Percentiles rank a stretch among this genome's conserved stretches.
These are phyloP conservation scores for Dallia pectoralis DNA, from an alignment of 2,797 vertebrate genomes.

Conservation along the genomic window DNA sequence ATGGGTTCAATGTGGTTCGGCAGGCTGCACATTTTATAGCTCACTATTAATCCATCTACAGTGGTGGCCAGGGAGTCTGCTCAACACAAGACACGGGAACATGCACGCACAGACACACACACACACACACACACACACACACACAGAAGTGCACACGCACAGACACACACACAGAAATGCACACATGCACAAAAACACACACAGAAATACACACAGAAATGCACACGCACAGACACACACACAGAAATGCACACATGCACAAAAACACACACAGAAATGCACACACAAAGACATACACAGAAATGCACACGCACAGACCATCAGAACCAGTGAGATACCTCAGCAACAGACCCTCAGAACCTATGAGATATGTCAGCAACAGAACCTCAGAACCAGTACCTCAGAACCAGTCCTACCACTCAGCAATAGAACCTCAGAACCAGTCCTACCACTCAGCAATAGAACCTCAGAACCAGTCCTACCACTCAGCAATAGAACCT, in stretches of 20 bases:
- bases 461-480: slow-evolving; percentile 39
- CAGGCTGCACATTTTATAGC: no score
- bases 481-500: slow-evolving; percentile 30
- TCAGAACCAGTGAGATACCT: slow-evolving; percentile 52
- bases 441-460: no score
- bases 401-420: slow-evolving; percentile 51
- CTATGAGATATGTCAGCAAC: slow-evolving; percentile 57
- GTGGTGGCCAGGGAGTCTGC: slow-evolving; percentile 42
- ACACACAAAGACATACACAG: no score
- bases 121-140: no score
- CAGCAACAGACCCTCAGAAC: background rate
- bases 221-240: no score
- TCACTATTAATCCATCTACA: slow-evolving; percentile 49
- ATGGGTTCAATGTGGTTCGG: slow-evolving; percentile 20
- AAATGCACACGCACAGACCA: no score
- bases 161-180: background rate
- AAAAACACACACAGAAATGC: no score
- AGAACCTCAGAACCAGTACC: slow-evolving; percentile 41
- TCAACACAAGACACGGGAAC: slow-evolving; percentile 34
- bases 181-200: no score
- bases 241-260: no score
- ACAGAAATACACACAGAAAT: no score
- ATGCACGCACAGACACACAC: no score
- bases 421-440: slow-evolving; percentile 43
- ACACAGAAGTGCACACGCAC: background rate